A percentile compares a stretch with the other conserved stretches of the same genome.
Evolutionary conservation across 1,140 invertebrate genomes (phyloP).

Genomic region (Drosophila kikkawai): DNA sequence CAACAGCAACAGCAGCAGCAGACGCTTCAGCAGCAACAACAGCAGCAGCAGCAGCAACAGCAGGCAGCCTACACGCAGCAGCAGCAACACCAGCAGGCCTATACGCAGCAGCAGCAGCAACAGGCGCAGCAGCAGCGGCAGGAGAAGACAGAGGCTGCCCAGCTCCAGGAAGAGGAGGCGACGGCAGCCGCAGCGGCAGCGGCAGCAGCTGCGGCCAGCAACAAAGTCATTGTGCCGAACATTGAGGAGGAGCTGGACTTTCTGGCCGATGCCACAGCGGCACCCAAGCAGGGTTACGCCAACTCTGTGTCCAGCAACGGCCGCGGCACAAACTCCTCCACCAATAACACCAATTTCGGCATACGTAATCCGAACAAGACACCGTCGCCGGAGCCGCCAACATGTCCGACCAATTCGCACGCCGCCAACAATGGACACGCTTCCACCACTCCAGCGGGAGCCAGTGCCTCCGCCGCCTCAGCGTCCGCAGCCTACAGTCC

Average conservation of each 20-base stretch:
- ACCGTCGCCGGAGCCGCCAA: slow-evolving; percentile 70
- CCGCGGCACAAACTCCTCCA: slow-evolving; percentile 69
- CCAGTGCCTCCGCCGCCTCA: slow-evolving; percentile 11
- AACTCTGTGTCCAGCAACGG: slow-evolving; percentile 85
- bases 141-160: slow-evolving; percentile 58
- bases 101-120: slow-evolving; percentile 81
- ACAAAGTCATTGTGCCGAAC: slow-evolving; percentile 93
- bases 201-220: slow-evolving; percentile 87
- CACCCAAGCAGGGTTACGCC: slow-evolving; percentile 85
- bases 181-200: slow-evolving; percentile 86
- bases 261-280: slow-evolving; percentile 87
- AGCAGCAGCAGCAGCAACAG: slow-evolving; percentile 76
- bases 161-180: slow-evolving; percentile 88
- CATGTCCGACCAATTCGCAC: slow-evolving; percentile 44
- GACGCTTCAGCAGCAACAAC: slow-evolving; percentile 83
- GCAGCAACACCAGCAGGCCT: slow-evolving; percentile 76
- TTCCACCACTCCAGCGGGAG: slow-evolving; percentile 15
- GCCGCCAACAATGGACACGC: slow-evolving; percentile 52
- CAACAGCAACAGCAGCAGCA: slow-evolving; percentile 84
- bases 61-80: slow-evolving; percentile 80
- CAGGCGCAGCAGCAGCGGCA: slow-evolving; percentile 82
- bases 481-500: slow-evolving; percentile 27
- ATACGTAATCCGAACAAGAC: slow-evolving; percentile 81
- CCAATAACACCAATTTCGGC: slow-evolving; percentile 80
- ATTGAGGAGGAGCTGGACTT: slow-evolving; percentile 94